These are phyloP conservation scores for Syngnathus scovelli DNA, from an alignment of 2,113 vertebrate species.

Conservation along the genomic window DNA sequence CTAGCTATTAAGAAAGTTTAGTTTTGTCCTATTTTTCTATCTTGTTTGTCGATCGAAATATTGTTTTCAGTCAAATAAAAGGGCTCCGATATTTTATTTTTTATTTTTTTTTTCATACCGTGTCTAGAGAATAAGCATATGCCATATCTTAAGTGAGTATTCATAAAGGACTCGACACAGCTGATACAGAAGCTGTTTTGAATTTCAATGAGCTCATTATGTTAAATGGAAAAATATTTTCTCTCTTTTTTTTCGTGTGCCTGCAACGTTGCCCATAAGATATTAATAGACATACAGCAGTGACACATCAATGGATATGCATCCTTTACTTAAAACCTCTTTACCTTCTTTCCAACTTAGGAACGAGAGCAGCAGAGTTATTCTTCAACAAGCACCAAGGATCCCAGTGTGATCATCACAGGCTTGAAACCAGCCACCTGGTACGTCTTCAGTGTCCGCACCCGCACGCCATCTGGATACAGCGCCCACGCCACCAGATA, in stretches of 20 bases:
- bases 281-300: neutral
- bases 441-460: conserved; percentile 89
- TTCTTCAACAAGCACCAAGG: conserved; percentile 90
- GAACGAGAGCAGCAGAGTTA: conserved; percentile 92
- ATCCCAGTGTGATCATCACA: conserved; percentile 89
- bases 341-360: conserved; percentile 57
- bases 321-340: neutral
- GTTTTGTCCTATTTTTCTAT: neutral
- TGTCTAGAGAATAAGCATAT: neutral
- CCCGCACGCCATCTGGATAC: conserved; percentile 83
- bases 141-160: neutral
- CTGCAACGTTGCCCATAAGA: neutral
- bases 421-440: conserved; percentile 88
- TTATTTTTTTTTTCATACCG: no score
- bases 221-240: neutral
- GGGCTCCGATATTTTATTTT: neutral
- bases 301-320: neutral
- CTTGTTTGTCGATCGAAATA: neutral
- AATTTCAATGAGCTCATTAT: neutral
- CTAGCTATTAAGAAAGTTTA: neutral
- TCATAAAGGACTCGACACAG: neutral
- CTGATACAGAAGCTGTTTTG: neutral
- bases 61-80: neutral
- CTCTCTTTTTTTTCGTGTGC: neutral
- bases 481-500: conserved; percentile 90